Evolutionary conservation across 2,797 vertebrate species (phyloP).

Genomic region (Labeo calbasu): DNA sequence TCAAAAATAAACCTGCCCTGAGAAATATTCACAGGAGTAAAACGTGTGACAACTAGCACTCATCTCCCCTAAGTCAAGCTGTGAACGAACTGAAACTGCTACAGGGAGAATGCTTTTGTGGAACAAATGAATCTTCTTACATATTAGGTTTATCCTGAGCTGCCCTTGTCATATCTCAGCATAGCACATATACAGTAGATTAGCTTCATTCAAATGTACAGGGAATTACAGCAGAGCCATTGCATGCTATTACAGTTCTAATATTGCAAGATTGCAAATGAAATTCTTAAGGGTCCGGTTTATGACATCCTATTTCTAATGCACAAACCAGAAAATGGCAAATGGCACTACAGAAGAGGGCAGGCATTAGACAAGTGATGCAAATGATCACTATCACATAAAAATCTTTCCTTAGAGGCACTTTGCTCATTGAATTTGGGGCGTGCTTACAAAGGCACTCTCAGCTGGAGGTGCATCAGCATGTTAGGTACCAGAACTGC

Average conservation of each 20-base stretch:
- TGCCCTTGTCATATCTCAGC: constrained; percentile 6
- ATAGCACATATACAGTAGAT: background rate
- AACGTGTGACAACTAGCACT: constrained; percentile 9
- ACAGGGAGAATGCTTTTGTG: background rate
- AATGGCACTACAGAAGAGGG: background rate
- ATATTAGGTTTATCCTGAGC: constrained; percentile 5
- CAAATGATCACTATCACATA: constrained; percentile 18
- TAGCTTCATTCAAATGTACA: background rate
- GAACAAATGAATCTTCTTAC: constrained; percentile 10
- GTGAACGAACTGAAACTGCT: constrained; percentile 1
- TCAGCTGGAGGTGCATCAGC: constrained; percentile 70
- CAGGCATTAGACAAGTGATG: constrained; percentile 7
- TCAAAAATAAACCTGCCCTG: constrained; percentile 25
- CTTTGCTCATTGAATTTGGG: constrained; percentile 41
- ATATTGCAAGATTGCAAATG: background rate
- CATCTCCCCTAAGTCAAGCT: constrained; percentile 5
- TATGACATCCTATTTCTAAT: background rate
- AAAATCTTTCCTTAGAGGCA: constrained; percentile 5
- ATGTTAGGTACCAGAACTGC: constrained; percentile 56
- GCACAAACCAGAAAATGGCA: background rate
- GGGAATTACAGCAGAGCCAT: background rate
- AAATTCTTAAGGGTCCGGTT: background rate
- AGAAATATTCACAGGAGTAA: constrained; percentile 23
- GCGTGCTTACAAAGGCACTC: constrained; percentile 66
- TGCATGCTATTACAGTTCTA: background rate